Conservation (phyloP, 1,140 invertebrate species). For the Leptoteleia sp. region DNA sequence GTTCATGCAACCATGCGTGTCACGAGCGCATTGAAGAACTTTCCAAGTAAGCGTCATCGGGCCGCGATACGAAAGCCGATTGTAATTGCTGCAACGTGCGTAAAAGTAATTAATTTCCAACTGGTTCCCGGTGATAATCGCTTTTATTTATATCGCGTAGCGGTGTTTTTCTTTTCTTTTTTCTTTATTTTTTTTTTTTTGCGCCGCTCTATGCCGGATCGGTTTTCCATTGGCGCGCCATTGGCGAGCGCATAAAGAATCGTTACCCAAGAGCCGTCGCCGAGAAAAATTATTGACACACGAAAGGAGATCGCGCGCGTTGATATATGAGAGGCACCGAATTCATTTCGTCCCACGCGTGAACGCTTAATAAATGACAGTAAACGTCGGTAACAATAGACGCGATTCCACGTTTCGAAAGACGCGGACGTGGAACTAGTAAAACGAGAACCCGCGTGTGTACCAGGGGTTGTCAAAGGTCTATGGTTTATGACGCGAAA, state of each 20-base stretch:
- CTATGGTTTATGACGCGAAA: slow-evolving; percentile 13
- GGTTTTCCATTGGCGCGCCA: slow-evolving; percentile 25
- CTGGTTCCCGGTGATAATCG: slow-evolving; percentile 38
- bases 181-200: too few species aligned
- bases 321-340: slow-evolving; percentile 53
- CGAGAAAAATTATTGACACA: slow-evolving; percentile 43
- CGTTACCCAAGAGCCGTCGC: slow-evolving; percentile 32
- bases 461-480: slow-evolving; percentile 37
- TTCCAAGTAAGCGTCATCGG: slow-evolving; percentile 36
- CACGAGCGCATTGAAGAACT: slow-evolving; percentile 37
- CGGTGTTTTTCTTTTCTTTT: too few species aligned
- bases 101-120: slow-evolving; percentile 58
- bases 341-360: slow-evolving; percentile 62
- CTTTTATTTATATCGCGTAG: slow-evolving; percentile 35
- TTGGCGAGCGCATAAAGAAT: background rate
- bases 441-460: slow-evolving; percentile 41
- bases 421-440: slow-evolving; percentile 45
- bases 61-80: slow-evolving; percentile 34
- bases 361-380: slow-evolving; percentile 40
- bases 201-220: background rate
- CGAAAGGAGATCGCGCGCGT: slow-evolving; percentile 43
- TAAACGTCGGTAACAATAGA: slow-evolving; percentile 52
- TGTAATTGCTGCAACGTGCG: slow-evolving; percentile 47
- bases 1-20: slow-evolving; percentile 52
- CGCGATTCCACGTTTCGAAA: slow-evolving; percentile 54